Evolutionary conservation across 1,140 invertebrate genomes (phyloP).

Genomic region (Leguminivora glycinivorella): DNA sequence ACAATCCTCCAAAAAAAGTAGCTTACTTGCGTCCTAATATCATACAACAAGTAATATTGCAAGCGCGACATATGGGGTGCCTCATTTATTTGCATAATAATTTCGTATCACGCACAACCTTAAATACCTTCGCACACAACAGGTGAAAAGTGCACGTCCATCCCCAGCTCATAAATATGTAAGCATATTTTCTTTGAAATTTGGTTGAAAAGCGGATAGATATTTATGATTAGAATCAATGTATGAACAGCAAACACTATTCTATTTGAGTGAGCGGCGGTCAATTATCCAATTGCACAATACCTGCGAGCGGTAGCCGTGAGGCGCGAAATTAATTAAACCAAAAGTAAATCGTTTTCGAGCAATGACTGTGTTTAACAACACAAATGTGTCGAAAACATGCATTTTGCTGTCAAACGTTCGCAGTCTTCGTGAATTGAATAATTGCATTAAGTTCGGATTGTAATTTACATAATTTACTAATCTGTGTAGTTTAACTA

Average conservation of each 20-base stretch:
- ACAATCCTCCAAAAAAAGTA: neutral
- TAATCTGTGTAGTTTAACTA: too few relatives aligned
- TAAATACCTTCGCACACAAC: neutral
- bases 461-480: neutral
- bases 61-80: neutral
- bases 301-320: conserved; percentile 17
- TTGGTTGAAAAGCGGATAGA: neutral
- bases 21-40: neutral
- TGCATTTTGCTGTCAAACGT: conserved; percentile 1
- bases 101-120: conserved; percentile 9
- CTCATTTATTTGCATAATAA: conserved; percentile 1
- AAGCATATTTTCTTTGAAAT: neutral
- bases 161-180: neutral
- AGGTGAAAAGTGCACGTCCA: neutral
- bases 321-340: conserved; percentile 13
- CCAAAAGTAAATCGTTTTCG: conserved; percentile 2
- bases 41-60: neutral
- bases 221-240: neutral
- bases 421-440: neutral
- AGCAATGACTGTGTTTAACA: neutral
- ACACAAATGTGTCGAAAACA: neutral
- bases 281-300: conserved; percentile 21
- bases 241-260: neutral
- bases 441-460: neutral
- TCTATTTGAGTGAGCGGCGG: neutral